Percentiles rank a stretch among this genome's conserved stretches.
Conservation (phyloP, 2,797 vertebrate species). For the Poeciliopsis presidionis region DNA sequence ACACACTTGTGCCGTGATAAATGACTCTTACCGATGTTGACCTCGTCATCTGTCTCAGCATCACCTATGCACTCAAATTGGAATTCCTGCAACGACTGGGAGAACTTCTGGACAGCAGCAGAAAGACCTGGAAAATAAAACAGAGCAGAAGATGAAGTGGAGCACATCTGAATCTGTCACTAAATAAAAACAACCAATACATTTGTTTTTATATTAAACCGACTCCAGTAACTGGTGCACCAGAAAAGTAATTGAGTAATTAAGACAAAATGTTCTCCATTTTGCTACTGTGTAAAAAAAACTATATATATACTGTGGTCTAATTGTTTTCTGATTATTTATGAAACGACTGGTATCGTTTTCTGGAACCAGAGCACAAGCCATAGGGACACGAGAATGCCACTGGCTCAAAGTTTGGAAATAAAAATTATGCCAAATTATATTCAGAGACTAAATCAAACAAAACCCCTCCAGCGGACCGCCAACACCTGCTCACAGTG, state of each 20-base stretch:
- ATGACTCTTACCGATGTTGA: constrained; percentile 92
- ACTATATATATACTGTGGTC: no score
- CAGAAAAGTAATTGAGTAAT: background rate
- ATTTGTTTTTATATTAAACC: background rate
- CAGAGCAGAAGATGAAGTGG: constrained; percentile 19
- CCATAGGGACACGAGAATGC: background rate
- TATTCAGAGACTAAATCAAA: constrained; percentile 3
- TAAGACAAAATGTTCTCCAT: background rate
- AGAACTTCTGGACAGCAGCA: constrained; percentile 96
- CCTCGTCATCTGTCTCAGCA: constrained; percentile 98
- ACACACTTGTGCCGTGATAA: constrained; percentile 57
- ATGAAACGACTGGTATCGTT: background rate
- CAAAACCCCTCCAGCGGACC: background rate
- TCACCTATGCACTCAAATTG: constrained; percentile 99
- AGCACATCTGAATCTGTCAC: background rate
- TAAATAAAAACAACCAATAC: background rate
- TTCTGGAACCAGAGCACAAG: background rate
- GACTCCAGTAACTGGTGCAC: background rate
- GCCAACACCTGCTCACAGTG: constrained; percentile 20
- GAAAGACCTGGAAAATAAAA: constrained; percentile 86
- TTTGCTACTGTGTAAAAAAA: background rate
- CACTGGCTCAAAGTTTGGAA: constrained; percentile 1
- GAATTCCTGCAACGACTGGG: constrained; percentile 96
- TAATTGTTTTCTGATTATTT: background rate
- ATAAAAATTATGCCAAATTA: background rate